phyloP scores from a whole-genome alignment of 2,113 vertebrate species.

The Gobiocypris rarus region DNA sequence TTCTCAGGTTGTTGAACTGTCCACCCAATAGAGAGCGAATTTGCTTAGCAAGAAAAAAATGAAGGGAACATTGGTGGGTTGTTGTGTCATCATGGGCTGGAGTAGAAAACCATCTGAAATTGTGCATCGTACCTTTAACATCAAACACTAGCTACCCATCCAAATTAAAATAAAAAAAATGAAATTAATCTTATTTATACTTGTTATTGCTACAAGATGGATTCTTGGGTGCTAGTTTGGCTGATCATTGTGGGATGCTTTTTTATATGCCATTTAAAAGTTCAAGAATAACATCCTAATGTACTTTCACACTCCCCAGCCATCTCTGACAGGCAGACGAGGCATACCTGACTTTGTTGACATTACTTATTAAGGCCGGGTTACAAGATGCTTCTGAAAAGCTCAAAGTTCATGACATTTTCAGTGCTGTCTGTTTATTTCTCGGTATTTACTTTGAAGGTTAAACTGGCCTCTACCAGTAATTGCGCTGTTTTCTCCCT shows the following conservation, averaged over 20 bases:
- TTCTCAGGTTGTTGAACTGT: too few species aligned
- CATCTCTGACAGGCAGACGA: slow-evolving; percentile 24
- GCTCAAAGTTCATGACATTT: slow-evolving; percentile 82
- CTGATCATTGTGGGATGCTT: neutral
- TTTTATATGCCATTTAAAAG: neutral
- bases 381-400: slow-evolving; percentile 65
- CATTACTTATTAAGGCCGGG: slow-evolving; percentile 62
- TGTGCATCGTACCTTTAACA: too few species aligned
- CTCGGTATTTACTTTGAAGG: slow-evolving; percentile 79
- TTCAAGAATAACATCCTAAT: neutral
- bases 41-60: too few species aligned
- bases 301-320: neutral
- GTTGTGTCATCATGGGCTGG: too few species aligned
- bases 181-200: neutral
- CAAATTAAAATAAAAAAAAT: neutral
- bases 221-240: neutral
- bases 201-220: neutral
- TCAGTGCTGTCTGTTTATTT: slow-evolving; percentile 64
- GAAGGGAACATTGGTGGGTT: too few species aligned
- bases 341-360: slow-evolving; percentile 60
- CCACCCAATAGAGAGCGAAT: too few species aligned
- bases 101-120: too few species aligned
- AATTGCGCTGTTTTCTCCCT: slow-evolving; percentile 64
- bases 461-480: slow-evolving; percentile 70
- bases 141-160: too few species aligned